phyloP scores from a whole-genome alignment of 2,888 invertebrate genomes.

The Melieria crassipennis region DNA sequence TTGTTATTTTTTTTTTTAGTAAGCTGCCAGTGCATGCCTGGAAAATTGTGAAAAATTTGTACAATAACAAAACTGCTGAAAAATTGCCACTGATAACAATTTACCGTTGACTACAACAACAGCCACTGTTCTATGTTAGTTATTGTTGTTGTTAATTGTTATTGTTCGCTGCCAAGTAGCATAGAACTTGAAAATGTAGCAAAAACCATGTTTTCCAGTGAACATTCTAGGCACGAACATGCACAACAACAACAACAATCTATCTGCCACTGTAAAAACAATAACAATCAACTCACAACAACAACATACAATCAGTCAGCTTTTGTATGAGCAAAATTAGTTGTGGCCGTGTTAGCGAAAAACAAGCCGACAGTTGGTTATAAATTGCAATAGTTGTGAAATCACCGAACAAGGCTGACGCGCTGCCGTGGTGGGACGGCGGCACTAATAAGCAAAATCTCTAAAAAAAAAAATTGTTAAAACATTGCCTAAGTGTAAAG shows the following conservation, averaged over 20 bases:
- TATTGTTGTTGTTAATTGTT: background rate
- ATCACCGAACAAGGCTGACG: background rate
- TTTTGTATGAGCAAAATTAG: too few species aligned
- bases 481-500: too few species aligned
- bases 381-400: conserved; percentile 23
- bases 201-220: conserved; percentile 2
- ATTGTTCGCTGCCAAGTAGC: background rate
- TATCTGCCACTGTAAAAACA: background rate
- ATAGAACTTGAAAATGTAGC: too few species aligned
- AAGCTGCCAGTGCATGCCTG: too few species aligned
- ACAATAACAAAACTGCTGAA: conserved; percentile 36
- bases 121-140: background rate
- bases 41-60: background rate
- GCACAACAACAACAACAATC: conserved; percentile 9
- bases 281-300: background rate
- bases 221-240: conserved; percentile 21
- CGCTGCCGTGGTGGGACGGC: too few species aligned
- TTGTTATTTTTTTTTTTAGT: too few species aligned
- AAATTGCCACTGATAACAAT: conserved; percentile 34
- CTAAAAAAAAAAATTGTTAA: too few species aligned
- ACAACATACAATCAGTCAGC: too few species aligned
- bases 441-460: too few species aligned
- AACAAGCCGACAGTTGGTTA: conserved; percentile 3
- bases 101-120: background rate
- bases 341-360: background rate